These are phyloP conservation scores for Octodonta nipae DNA, from an alignment of 2,888 invertebrate genomes.

Conservation along the genomic window DNA sequence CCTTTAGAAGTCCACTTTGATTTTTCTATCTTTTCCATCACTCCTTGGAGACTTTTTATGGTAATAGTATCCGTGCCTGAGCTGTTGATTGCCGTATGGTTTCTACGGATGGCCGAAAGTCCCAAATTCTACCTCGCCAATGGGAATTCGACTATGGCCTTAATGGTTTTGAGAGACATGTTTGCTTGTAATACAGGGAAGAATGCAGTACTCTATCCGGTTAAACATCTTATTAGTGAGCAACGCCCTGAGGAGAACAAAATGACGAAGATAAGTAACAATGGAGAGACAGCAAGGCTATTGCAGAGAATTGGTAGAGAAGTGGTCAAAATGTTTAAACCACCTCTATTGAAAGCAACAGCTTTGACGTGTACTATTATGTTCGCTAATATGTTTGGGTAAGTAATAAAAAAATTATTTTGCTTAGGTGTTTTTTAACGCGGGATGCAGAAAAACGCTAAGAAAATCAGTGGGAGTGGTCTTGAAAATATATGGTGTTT, in stretches of 20 bases:
- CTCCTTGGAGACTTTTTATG: conserved; percentile 65
- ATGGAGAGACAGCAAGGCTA: conserved; percentile 6
- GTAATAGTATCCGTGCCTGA: conserved; percentile 52
- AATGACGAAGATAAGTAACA: conserved; percentile 4
- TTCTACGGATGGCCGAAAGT: conserved; percentile 55
- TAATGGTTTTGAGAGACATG: conserved; percentile 46
- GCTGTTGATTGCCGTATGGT: conserved; percentile 43
- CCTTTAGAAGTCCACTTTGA: conserved; percentile 19
- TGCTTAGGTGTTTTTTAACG: too few relatives aligned
- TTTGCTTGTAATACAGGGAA: conserved; percentile 44
- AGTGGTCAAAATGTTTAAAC: conserved; percentile 41
- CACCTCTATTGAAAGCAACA: conserved; percentile 43
- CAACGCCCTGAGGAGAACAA: conserved; percentile 4
- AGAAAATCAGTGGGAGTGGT: too few relatives aligned
- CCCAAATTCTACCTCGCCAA: conserved; percentile 61
- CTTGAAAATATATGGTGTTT: too few relatives aligned
- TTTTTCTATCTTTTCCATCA: conserved; percentile 37
- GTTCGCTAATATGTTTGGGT: conserved; percentile 58
- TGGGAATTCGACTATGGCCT: conserved; percentile 44
- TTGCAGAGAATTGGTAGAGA: conserved; percentile 29
- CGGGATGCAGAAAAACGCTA: too few relatives aligned
- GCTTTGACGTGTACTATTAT: conserved; percentile 46
- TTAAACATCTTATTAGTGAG: conserved; percentile 17
- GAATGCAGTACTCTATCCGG: conserved; percentile 37
- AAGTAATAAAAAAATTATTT: too few relatives aligned